Percentiles rank a stretch among this genome's conserved stretches.
Conservation (phyloP, 2,113 vertebrate genomes). For the Passer domesticus region DNA sequence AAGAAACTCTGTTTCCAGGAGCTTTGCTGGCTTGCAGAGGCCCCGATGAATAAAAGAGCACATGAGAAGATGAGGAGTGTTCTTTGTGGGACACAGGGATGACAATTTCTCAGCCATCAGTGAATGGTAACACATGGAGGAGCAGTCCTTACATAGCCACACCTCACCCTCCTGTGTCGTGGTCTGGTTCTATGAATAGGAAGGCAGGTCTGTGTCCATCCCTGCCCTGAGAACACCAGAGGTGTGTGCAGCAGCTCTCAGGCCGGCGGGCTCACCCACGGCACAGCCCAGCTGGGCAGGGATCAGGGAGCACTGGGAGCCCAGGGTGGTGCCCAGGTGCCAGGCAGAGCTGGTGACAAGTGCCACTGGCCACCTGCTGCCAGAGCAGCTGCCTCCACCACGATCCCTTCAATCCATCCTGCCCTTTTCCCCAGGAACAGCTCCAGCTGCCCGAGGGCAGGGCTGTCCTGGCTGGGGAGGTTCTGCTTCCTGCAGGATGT, state of each 20-base stretch:
- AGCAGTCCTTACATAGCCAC: background rate
- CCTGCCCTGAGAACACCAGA: background rate
- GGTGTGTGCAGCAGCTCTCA: background rate
- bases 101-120: background rate
- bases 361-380: background rate
- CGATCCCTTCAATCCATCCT: background rate
- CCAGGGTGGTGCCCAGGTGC: background rate
- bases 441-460: background rate
- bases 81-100: conserved; percentile 2
- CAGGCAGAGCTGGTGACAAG: background rate
- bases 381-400: background rate
- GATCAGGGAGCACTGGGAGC: background rate
- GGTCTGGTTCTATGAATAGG: background rate
- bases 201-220: background rate
- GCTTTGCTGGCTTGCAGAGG: background rate
- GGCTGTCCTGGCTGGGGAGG: background rate
- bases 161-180: background rate
- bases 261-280: background rate
- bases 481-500: background rate
- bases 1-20: conserved; percentile 15
- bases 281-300: background rate
- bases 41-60: conserved; percentile 9
- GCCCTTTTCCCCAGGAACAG: background rate
- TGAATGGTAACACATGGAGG: background rate
- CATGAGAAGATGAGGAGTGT: conserved; percentile 4